Base-by-base conservation (phyloP, 2,113 vertebrate species). In the Gallinago jamesoni region DNA sequence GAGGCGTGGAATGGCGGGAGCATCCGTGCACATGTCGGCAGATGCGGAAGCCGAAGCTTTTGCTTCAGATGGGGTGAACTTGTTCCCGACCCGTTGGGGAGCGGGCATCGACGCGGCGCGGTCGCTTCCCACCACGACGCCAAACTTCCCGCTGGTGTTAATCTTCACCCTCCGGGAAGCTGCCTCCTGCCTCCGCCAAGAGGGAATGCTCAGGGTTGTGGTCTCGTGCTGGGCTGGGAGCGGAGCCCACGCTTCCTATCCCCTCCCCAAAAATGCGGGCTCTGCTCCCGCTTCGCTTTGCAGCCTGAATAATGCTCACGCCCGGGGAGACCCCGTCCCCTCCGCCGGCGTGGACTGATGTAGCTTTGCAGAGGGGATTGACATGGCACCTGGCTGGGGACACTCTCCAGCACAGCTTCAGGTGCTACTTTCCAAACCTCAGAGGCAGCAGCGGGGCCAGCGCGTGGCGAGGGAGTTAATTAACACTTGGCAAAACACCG, bases 231-330 rank as follows among this genome's bases (percentile, higher is more conserved):
- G 41, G 60, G 37, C 74, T 33, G 56, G 4, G 43, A 53, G 55
- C 2, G 1, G 21, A 45, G 21, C 11, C 52, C 14, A 14, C 5
- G 20, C 2, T 1, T 16, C 30, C 28, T 0, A 0, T 41, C 24
- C 48, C 60, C 48, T 33, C 2, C 0, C 35, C 41, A 3, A 23
- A 47, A 14, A 37, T 3, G 1, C 0, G 24, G 47, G 59, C 37
- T 24, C 47, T n/a, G 77, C 53, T 21, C 14, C 13, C 3, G 2
- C 35, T 28, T 41, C 0, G 1, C 43, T 47, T 35, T 3, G 16
- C 41, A 35, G 63, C 28, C 12, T 1, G 23, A 6, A 2, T 1
- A 5, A 21, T 35, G 47, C 31, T 45, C 7, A 2, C 4, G 35
- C 3, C 2, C 1, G 3, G 39, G 53, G 84, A 14, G 37, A 3